Evolutionary conservation across 2,888 invertebrate species (phyloP).

Genomic region (Saturnia pavonia): DNA sequence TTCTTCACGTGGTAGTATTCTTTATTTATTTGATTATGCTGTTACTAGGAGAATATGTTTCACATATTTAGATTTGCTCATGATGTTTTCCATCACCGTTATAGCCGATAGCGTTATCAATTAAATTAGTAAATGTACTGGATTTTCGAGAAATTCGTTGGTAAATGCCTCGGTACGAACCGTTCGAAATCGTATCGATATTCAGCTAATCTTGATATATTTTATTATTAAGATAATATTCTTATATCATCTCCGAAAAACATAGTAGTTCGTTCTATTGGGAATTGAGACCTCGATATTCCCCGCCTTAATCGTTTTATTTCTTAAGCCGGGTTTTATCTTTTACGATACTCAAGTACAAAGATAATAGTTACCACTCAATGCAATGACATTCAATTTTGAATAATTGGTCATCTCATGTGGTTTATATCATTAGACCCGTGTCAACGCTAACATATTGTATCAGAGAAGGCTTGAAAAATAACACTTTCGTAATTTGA

Average conservation of each 20-base stretch:
- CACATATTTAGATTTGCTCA: no score
- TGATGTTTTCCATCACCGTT: no score
- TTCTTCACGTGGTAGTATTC: no score
- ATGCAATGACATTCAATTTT: neutral
- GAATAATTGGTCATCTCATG: slow-evolving; percentile 14
- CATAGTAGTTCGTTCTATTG: neutral
- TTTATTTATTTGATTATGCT: no score
- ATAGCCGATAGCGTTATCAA: no score
- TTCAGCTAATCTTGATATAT: no score
- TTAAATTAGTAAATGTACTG: no score
- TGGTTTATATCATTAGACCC: slow-evolving; percentile 32
- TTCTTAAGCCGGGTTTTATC: neutral
- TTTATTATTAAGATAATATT: no score
- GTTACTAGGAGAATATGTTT: no score
- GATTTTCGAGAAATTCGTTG: no score
- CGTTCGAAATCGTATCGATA: no score
- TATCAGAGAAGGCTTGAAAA: slow-evolving; percentile 20
- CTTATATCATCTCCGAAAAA: neutral
- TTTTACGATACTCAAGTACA: neutral
- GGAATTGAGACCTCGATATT: neutral
- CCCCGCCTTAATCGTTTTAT: neutral
- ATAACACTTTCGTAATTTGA: slow-evolving; percentile 24
- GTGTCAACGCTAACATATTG: slow-evolving; percentile 33
- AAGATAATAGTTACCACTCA: neutral
- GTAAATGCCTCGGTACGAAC: no score